A percentile compares a stretch with the other conserved stretches of the same genome.
phyloP scores from a whole-genome alignment of 37 sponge, comb jelly and placozoan genomes.

The Corticium candelabrum region DNA sequence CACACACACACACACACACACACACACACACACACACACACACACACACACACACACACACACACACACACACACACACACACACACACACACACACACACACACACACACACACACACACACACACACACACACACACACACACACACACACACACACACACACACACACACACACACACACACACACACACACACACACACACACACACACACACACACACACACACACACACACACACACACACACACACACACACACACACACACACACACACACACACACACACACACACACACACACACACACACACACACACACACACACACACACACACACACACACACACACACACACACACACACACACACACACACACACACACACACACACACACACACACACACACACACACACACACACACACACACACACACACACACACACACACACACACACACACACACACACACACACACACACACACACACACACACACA shows the following conservation, averaged over 20 bases:
- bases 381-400: conserved; percentile 5
- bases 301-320: conserved; percentile 42
- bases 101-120: conserved; percentile 13
- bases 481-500: conserved; percentile 20
- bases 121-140: conserved; percentile 20
- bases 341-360: conserved; percentile 9
- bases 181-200: conserved; percentile 21
- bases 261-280: conserved; percentile 17
- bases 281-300: conserved; percentile 33
- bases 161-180: conserved; percentile 11
- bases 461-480: conserved; percentile 13
- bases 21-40: conserved; percentile 26
- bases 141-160: conserved; percentile 3
- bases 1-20: conserved; percentile 19
- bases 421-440: conserved; percentile 5
- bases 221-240: conserved; percentile 21
- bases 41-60: conserved; percentile 21
- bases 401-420: conserved; percentile 5
- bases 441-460: conserved; percentile 5
- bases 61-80: neutral
- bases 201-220: conserved; percentile 18
- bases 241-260: neutral
- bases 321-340: conserved; percentile 23
- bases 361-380: conserved; percentile 5
- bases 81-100: neutral